Percentiles rank a stretch among this genome's conserved stretches.
Evolutionary conservation across 2,888 invertebrate genomes (phyloP).

Genomic region (Drosophila seclusa): DNA sequence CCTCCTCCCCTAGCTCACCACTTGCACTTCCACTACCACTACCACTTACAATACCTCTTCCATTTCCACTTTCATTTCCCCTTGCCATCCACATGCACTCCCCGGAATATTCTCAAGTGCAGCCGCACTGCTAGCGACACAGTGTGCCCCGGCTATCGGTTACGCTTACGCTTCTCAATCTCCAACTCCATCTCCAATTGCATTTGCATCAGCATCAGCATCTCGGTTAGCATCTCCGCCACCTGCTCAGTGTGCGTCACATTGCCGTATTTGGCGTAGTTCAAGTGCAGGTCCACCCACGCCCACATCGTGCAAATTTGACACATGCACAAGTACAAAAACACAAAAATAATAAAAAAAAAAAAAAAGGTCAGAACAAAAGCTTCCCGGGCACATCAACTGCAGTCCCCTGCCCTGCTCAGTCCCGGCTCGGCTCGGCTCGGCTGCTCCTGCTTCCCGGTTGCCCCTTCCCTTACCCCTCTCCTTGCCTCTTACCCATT

Average conservation of each 20-base stretch:
- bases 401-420: slow-evolving; percentile 9
- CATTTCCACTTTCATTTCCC: neutral
- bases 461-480: neutral
- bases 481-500: neutral
- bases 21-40: neutral
- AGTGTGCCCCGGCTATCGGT: slow-evolving; percentile 30
- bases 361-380: slow-evolving; percentile 58
- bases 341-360: slow-evolving; percentile 10
- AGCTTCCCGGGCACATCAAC: slow-evolving; percentile 30
- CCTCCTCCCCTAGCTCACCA: neutral
- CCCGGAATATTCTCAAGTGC: slow-evolving; percentile 39
- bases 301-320: slow-evolving; percentile 56
- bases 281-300: slow-evolving; percentile 65
- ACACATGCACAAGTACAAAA: slow-evolving; percentile 82
- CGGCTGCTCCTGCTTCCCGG: neutral
- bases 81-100: neutral
- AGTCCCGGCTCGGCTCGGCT: neutral
- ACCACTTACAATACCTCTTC: slow-evolving; percentile 2
- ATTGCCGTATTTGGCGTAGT: slow-evolving; percentile 60
- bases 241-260: slow-evolving; percentile 7
- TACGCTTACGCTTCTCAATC: slow-evolving; percentile 21
- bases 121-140: slow-evolving; percentile 37
- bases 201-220: neutral
- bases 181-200: slow-evolving; percentile 1
- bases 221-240: slow-evolving; percentile 8